Evolutionary conservation across 1,140 invertebrate genomes (phyloP), one percentile per base, ranked within the genome.

Genomic region (Globodera rostochiensis): DNA sequence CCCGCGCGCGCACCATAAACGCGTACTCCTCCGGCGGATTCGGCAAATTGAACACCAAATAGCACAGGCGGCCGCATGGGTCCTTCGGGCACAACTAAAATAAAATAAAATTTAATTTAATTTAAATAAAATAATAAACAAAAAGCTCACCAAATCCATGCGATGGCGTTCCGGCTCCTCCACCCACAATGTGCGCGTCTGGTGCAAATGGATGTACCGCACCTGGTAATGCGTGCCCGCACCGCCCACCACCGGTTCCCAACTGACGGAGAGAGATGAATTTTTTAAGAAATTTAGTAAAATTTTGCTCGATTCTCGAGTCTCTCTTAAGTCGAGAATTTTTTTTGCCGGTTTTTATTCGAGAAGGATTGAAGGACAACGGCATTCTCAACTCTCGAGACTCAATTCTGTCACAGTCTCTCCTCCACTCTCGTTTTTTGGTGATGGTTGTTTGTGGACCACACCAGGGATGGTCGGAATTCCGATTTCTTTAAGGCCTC

Each of bases 21-120:
- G 66, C 87, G 69, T 66, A 89, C 70, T 90, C 87, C 36, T 85
- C 74, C 25, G 89, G 88, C 67, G 77, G 74, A 50, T 89, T 69
- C 11, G 80, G 79, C n/a, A 89, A 80, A 67, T 89, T 89, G 82
- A 90, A 89, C 13, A 90, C 87, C 19, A 89, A 81, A 67, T 90
- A 89, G 80, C 88, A 89, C 15, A 86, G 81, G 7, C 87, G 80
- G 49, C 84, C 79, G 74, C 88, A 89, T 36, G 81, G 80, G 50
- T 90, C 89, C 75, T 87, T 88, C 21, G 88, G 88, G 82, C 88
- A 89, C 11, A 90, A 83, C 57, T 64, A 64, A 64, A 64, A 11
- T 15, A 13, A 64, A 9, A 36, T 36, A 36, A 36, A 36, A 36
- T 36, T 36, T 36, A 36, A 36, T 36, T 36, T 36, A 36, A 36